A percentile compares a stretch with the other conserved stretches of the same genome.
These are phyloP conservation scores for Pelosia muscerda DNA, from an alignment of 2,888 invertebrate genomes.

Conservation along the genomic window DNA sequence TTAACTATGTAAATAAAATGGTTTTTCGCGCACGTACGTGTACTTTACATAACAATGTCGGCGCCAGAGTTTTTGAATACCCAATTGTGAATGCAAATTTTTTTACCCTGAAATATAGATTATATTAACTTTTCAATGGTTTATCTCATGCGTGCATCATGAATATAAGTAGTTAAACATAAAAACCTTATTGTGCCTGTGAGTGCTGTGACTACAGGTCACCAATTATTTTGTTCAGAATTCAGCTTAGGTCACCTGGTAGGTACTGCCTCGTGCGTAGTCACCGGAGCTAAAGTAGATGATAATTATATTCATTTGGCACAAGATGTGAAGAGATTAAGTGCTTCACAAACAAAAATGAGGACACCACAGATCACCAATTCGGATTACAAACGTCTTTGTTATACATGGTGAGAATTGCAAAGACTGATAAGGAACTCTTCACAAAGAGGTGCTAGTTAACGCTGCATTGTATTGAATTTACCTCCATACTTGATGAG, in stretches of 20 bases:
- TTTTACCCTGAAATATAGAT: neutral
- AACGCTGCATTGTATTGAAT: neutral
- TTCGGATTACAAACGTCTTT: neutral
- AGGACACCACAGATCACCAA: neutral
- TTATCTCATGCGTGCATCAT: neutral
- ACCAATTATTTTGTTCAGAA: neutral
- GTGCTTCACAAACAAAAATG: neutral
- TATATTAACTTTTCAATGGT: neutral
- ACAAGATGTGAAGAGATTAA: neutral
- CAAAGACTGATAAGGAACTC: neutral
- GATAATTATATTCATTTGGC: neutral
- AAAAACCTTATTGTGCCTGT: neutral
- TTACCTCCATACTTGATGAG: neutral
- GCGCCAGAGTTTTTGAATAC: neutral
- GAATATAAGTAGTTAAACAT: no score
- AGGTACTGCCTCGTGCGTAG: no score
- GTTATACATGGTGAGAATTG: neutral
- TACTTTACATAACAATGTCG: no score
- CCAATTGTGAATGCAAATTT: neutral
- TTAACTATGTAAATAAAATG: neutral
- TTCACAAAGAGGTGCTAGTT: neutral
- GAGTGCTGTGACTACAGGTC: neutral
- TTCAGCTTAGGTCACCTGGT: no score
- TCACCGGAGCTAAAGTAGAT: no score
- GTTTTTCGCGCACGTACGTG: no score